Percentiles rank a stretch among this genome's conserved stretches.
phyloP scores from a whole-genome alignment of 2,797 vertebrate genomes.

The Anabas testudineus region DNA sequence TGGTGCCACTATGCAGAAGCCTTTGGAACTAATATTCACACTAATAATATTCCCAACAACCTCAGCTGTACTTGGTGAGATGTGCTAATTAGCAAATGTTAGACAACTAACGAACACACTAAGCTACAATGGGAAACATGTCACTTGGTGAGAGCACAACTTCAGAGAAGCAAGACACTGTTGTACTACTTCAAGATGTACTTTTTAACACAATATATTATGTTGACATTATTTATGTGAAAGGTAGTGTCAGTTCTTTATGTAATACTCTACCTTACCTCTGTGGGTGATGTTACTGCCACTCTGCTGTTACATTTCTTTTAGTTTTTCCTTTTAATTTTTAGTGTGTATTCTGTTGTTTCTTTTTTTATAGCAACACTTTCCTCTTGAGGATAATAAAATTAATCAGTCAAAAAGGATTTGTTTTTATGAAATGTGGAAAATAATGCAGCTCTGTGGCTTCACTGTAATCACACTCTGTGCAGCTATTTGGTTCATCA shows the following conservation, averaged over 20 bases:
- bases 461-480: not conserved
- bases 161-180: no score
- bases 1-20: no score
- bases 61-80: not conserved
- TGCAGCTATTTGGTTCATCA: not conserved
- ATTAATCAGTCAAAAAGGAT: not conserved
- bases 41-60: not conserved
- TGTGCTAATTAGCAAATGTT: not conserved
- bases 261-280: not conserved
- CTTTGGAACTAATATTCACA: no score
- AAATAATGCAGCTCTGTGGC: not conserved
- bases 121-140: no score
- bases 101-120: no score
- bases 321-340: no score
- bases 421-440: not conserved
- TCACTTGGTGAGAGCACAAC: no score
- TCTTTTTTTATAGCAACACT: not conserved
- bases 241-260: not conserved
- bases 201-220: not conserved
- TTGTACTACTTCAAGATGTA: no score
- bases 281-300: not conserved
- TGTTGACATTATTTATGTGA: not conserved
- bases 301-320: not conserved
- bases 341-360: not conserved
- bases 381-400: not conserved